Conservation (phyloP, 64 coral and sea anemone genomes). For the Astreopora myriophthalma region DNA sequence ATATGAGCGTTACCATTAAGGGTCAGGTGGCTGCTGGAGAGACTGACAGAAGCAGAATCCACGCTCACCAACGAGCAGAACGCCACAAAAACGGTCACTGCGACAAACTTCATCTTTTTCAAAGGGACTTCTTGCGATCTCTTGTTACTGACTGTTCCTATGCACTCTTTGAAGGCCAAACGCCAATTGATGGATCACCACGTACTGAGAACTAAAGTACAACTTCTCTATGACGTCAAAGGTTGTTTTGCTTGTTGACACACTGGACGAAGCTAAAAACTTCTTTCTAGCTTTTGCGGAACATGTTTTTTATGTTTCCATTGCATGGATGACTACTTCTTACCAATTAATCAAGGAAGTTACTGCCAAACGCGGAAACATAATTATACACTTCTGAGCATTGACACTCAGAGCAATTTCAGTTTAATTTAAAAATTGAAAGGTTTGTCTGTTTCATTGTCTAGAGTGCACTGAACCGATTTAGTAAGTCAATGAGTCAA, state of each 20-base stretch:
- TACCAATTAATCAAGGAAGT: not conserved
- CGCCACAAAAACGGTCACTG: not conserved
- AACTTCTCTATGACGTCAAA: no score
- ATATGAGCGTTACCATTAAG: constrained; percentile 44
- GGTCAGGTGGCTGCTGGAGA: not conserved
- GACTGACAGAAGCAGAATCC: not conserved
- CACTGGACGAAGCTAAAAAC: not conserved
- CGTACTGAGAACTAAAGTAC: not conserved
- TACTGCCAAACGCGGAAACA: not conserved
- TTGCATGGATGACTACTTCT: not conserved
- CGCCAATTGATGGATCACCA: not conserved
- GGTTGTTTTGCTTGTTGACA: not conserved
- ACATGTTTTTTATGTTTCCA: not conserved
- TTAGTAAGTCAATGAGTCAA: no score
- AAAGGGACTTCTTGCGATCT: not conserved
- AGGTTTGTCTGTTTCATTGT: no score
- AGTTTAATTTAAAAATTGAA: no score
- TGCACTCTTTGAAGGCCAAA: not conserved
- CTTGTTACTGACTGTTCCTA: not conserved
- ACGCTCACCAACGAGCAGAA: not conserved
- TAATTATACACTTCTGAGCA: no score
- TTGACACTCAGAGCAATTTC: no score
- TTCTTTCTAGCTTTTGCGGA: not conserved
- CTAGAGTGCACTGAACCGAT: no score
- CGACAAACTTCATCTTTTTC: not conserved